These are phyloP conservation scores for Aspidiotus rigidus DNA, from an alignment of 2,888 invertebrate species.

Conservation along the genomic window DNA sequence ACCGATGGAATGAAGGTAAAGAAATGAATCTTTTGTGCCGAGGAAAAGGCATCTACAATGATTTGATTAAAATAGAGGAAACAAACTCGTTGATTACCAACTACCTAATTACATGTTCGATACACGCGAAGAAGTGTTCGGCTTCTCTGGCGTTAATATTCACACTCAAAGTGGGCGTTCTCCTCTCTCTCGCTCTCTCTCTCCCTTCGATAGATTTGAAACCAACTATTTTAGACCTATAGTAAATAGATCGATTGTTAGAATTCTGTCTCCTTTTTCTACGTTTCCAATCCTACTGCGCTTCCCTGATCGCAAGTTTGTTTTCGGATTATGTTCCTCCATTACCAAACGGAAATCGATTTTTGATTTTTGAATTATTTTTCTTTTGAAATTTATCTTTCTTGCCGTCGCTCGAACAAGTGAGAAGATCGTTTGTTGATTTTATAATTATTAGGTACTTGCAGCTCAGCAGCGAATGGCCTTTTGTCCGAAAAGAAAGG, in stretches of 20 bases:
- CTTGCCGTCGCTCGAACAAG: too few species aligned
- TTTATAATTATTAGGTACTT: too few species aligned
- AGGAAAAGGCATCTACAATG: too few species aligned
- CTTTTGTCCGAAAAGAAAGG: too few species aligned
- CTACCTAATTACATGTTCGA: constrained; percentile 3
- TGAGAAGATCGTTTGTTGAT: too few species aligned
- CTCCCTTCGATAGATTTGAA: not conserved
- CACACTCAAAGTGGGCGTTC: not conserved
- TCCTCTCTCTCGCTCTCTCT: not conserved
- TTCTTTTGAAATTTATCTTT: too few species aligned
- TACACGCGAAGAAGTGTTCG: not conserved
- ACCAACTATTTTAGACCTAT: not conserved
- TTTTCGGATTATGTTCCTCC: not conserved
- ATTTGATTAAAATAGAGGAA: not conserved
- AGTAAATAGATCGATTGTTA: constrained; percentile 1
- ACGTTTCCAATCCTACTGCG: not conserved
- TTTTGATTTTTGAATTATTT: not conserved
- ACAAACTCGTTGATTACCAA: not conserved
- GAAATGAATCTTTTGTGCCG: not conserved
- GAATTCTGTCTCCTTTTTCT: not conserved
- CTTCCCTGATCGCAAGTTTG: not conserved
- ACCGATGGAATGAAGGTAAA: not conserved
- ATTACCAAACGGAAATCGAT: not conserved
- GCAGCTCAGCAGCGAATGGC: too few species aligned
- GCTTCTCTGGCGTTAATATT: not conserved